Conservation (phyloP, 1,140 invertebrate species). For the Idris sp. region DNA sequence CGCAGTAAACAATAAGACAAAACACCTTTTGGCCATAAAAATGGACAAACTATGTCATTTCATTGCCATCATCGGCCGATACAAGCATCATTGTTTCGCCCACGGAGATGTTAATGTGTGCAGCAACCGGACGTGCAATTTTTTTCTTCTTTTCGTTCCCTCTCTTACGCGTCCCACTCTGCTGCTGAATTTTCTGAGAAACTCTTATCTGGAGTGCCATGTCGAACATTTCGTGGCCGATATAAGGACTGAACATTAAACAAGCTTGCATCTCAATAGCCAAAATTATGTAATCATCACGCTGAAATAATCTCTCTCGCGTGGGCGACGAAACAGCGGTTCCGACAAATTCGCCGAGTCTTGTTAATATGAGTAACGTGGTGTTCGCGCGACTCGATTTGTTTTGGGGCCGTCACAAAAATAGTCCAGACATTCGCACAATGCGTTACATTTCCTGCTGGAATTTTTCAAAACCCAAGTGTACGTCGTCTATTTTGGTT, state of each 20-base stretch:
- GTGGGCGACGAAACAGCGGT: conserved; percentile 35
- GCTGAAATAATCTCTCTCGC: conserved; percentile 6
- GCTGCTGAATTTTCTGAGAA: conserved; percentile 11
- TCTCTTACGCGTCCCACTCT: conserved; percentile 11
- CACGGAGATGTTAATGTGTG: conserved; percentile 36
- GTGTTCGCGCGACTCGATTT: conserved; percentile 16
- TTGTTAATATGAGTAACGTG: conserved; percentile 45
- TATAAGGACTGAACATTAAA: conserved; percentile 19
- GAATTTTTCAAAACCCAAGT: conserved; percentile 33
- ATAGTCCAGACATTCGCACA: conserved; percentile 47
- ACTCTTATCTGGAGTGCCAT: conserved; percentile 29
- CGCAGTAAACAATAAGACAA: conserved; percentile 21
- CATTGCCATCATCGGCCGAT: conserved; percentile 12
- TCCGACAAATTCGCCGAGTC: conserved; percentile 27
- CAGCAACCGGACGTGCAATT: conserved; percentile 23
- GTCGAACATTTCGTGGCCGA: conserved; percentile 23
- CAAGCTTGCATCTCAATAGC: conserved; percentile 23
- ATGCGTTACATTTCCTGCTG: conserved; percentile 48
- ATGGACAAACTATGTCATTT: conserved; percentile 33
- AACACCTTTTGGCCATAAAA: conserved; percentile 22
- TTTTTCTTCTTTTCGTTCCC: neutral
- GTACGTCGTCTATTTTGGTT: conserved; percentile 41
- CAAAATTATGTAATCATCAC: conserved; percentile 19
- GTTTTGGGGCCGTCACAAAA: conserved; percentile 43
- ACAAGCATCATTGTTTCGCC: conserved; percentile 34